Base-by-base conservation (phyloP, 2,888 invertebrate species). In the Caenorhabditis auriculariae region DNA sequence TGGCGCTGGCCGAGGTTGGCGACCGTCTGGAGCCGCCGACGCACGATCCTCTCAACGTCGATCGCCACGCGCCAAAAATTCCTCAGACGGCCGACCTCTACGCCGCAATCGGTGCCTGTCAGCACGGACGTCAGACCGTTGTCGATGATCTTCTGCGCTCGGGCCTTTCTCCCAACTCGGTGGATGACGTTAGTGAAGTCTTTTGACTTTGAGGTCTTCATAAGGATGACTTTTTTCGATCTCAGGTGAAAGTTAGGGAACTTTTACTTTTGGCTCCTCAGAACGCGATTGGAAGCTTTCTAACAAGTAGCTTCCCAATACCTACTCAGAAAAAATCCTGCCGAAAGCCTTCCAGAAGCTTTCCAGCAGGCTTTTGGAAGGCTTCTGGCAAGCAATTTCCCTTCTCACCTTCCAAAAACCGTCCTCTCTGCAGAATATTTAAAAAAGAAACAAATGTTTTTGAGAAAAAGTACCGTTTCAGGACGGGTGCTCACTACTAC, bases 401-500 rank as follows among this genome's bases (percentile, higher is more conserved):
- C n/a, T n/a, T n/a, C n/a, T n/a, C n/a, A n/a, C n/a, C n/a, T n/a
- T n/a, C n/a, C n/a, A n/a, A n/a, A n/a, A n/a, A n/a, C n/a, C n/a
- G n/a, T n/a, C n/a, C n/a, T n/a, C n/a, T n/a, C n/a, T n/a, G n/a
- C n/a, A n/a, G n/a, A n/a, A n/a, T n/a, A n/a, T n/a, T n/a, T n/a
- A n/a, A n/a, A n/a, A n/a, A n/a, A n/a, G n/a, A n/a, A n/a, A n/a
- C n/a, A n/a, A n/a, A n/a, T n/a, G n/a, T n/a, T n/a, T n/a, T n/a
- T n/a, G n/a, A n/a, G n/a, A n/a, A n/a, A 32, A 32, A 32, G 3
- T 15, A 2, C 12, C 35, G 17, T 47, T 60, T 50, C 43, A 63
- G 72, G 96, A 98, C 84, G 94, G 93, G 43, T 95, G 98, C 54
- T 93, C 95, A 1, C 85, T 98, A 49, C 86, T 98, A 12, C 98